Base-by-base conservation (phyloP, 2,113 vertebrate species). In the Ia io region DNA sequence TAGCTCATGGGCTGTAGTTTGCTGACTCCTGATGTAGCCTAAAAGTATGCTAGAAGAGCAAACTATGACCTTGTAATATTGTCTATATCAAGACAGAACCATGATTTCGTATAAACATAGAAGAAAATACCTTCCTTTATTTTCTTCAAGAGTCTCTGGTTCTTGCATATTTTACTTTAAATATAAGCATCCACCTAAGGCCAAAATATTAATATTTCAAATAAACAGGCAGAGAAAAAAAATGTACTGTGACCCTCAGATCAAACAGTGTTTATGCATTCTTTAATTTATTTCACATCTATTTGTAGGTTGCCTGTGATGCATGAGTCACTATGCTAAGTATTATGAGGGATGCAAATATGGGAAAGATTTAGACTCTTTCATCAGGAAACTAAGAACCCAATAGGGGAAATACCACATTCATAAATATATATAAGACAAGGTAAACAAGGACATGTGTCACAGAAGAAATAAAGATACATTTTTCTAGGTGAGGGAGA, bases 391-490 rank as follows among this genome's bases (percentile, higher is more conserved):
- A 32, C 70, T 69, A 91, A 76, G 49, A 93, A 20, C 14, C 47
- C 74, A 86, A 42, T 9, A 70, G 44, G 56, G 49, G 49, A 95
- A 95, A 77, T 73, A 78, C 30, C 17, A 35, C 56, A 86, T 53
- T 79, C 44, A 92, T 71, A 89, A 59, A 91, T 47, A 82, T 35
- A 67, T 22, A 30, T 44, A 63, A 44, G 63, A 18, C 28, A 88
- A 69, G 13, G 6, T 86, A 42, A 56, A 61, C 28, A 90, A 89
- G 73, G 18, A 87, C 86, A 74, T 51, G 9, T 71, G 32, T 79
- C 83, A 91, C 25, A 63, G 30, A 88, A 84, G 23, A 95, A 94
- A 84, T 51, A 88, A 80, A 93, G 25, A 71, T 9, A 40, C 22
- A 35, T 44, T 76, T 90, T 71, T 92, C 32, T 80, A 90, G 65